Conservation (phyloP, 2,113 vertebrate genomes). For the Typhlomys cinereus region DNA sequence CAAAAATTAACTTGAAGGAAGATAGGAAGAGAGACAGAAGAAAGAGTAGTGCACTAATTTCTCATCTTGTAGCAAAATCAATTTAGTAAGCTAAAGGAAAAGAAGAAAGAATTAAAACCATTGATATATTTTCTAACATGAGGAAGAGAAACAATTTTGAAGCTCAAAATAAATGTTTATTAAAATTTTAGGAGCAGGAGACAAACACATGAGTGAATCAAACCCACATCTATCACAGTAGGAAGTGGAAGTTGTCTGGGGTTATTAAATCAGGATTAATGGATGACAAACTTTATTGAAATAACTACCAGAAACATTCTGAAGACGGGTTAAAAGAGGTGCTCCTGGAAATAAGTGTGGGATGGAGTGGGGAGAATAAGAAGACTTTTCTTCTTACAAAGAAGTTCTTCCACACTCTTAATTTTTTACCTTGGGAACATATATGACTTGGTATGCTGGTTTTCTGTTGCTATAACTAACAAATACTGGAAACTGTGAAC, state of each 20-base stretch:
- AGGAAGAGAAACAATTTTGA: neutral
- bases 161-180: neutral
- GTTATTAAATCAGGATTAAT: constrained; percentile 26
- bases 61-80: constrained; percentile 31
- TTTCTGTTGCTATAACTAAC: neutral
- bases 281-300: neutral
- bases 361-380: neutral
- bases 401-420: neutral
- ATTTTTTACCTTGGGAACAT: neutral
- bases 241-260: neutral
- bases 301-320: neutral
- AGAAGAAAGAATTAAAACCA: neutral
- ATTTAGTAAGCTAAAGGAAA: neutral
- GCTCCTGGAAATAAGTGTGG: neutral
- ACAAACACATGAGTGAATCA: neutral
- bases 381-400: neutral
- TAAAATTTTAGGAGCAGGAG: neutral
- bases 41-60: neutral
- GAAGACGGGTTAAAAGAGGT: neutral
- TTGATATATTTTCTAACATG: neutral
- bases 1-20: constrained; percentile 54
- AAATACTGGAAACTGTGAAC: neutral
- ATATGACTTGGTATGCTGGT: neutral
- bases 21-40: neutral
- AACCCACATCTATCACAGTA: neutral